Evolutionary conservation across 2,888 invertebrate species (phyloP).

Genomic region (Stenichneumon culpator): DNA sequence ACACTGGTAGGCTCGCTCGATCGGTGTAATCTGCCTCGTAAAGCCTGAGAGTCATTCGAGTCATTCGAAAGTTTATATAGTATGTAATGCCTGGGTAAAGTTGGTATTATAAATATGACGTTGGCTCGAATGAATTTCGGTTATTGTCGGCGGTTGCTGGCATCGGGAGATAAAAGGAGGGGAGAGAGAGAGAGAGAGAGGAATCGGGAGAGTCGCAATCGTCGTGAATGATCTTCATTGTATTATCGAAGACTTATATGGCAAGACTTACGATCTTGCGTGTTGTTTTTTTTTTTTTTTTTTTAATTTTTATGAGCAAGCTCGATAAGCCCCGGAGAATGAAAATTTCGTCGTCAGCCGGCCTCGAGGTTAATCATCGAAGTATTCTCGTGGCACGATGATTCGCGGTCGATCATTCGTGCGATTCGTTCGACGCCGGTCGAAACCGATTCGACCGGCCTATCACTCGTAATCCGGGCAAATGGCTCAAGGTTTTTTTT

Average conservation of each 20-base stretch:
- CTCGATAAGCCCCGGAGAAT: neutral
- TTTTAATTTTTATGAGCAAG: neutral
- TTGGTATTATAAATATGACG: neutral
- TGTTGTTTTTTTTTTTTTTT: neutral
- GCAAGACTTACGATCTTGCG: neutral
- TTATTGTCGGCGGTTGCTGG: constrained; percentile 19
- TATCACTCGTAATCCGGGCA: constrained; percentile 59
- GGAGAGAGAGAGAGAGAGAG: neutral
- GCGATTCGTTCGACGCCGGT: constrained; percentile 23
- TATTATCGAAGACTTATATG: neutral
- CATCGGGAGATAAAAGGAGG: neutral
- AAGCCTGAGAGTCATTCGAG: neutral
- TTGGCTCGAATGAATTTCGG: constrained; percentile 26
- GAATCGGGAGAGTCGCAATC: neutral
- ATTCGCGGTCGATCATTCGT: neutral
- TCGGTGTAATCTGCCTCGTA: constrained; percentile 22
- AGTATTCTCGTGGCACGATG: neutral
- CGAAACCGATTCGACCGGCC: constrained; percentile 60
- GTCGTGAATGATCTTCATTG: neutral
- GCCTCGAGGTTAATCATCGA: constrained; percentile 1
- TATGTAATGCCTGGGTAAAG: constrained; percentile 3
- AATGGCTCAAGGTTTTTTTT: constrained; percentile 60
- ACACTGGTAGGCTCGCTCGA: constrained; percentile 27
- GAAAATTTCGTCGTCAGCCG: neutral
- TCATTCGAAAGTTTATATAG: constrained; percentile 55